Percentiles rank a stretch among this genome's conserved stretches.
Conservation (phyloP, 2,888 invertebrate genomes). For the Thymelicus lineola region DNA sequence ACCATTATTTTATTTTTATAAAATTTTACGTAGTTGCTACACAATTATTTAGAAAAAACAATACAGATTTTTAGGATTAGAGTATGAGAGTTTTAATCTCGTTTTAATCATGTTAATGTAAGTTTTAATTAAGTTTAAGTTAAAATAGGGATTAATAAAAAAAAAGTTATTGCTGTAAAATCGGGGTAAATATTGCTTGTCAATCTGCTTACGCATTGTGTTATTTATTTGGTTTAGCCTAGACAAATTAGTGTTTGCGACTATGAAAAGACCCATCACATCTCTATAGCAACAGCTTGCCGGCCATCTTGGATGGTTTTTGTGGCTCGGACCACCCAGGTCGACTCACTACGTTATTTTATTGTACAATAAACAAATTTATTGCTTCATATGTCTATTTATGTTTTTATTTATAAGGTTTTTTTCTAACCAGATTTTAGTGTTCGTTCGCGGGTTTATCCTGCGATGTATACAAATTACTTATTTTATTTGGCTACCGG, state of each 20-base stretch:
- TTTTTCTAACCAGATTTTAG: slow-evolving; percentile 71
- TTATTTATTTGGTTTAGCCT: neutral
- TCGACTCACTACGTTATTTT: slow-evolving; percentile 81
- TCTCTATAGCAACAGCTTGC: slow-evolving; percentile 65
- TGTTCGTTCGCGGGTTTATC: slow-evolving; percentile 63
- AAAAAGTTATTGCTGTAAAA: too few relatives aligned
- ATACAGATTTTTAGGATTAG: too few relatives aligned
- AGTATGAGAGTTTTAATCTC: too few relatives aligned
- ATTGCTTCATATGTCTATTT: slow-evolving; percentile 83
- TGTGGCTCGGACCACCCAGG: slow-evolving; percentile 76
- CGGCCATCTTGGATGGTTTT: slow-evolving; percentile 62
- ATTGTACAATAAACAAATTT: slow-evolving; percentile 85
- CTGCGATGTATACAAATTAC: slow-evolving; percentile 44
- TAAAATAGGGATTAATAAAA: too few relatives aligned
- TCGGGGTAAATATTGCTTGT: too few relatives aligned
- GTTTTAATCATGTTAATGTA: too few relatives aligned
- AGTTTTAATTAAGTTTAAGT: too few relatives aligned
- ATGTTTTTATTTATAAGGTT: slow-evolving; percentile 81
- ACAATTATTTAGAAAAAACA: too few relatives aligned
- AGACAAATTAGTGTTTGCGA: slow-evolving; percentile 4
- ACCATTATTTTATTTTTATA: neutral
- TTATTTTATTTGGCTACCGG: slow-evolving; percentile 1
- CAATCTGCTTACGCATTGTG: neutral
- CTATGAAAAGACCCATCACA: slow-evolving; percentile 50
- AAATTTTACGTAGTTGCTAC: too few relatives aligned